Percentiles rank a stretch among this genome's conserved stretches.
These are phyloP conservation scores for Lytechinus pictus DNA, from an alignment of 35 echinoderm and acorn worm genomes.

Conservation along the genomic window DNA sequence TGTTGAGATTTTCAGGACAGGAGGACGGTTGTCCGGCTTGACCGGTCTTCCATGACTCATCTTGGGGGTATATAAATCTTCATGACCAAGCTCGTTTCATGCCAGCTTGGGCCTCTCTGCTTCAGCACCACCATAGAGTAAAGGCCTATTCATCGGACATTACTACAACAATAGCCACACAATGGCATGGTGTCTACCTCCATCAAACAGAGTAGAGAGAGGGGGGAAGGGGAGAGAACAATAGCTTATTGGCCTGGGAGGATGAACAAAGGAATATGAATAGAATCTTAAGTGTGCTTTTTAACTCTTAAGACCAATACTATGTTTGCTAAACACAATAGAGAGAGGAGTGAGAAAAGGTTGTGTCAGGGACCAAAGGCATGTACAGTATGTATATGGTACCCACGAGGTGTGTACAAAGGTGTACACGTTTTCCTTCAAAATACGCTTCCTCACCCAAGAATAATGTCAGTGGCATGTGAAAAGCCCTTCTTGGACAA, in stretches of 20 bases:
- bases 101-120: background rate
- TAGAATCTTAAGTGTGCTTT: background rate
- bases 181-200: background rate
- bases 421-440: background rate
- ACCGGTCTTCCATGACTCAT: background rate
- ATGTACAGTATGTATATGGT: background rate
- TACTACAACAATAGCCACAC: background rate
- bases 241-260: background rate
- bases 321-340: background rate
- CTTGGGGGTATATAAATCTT: background rate
- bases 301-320: background rate
- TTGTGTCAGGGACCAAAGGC: background rate
- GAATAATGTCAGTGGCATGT: background rate
- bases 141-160: background rate
- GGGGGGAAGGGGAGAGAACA: background rate
- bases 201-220: background rate
- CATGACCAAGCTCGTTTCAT: background rate
- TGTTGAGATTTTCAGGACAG: background rate
- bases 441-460: background rate
- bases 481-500: background rate
- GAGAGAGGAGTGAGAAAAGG: background rate
- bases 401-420: too few species aligned
- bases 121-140: background rate
- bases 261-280: background rate
- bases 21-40: background rate